These are phyloP conservation scores for Tonatia bakeri DNA, from an alignment of 2,113 vertebrate species.

Conservation along the genomic window DNA sequence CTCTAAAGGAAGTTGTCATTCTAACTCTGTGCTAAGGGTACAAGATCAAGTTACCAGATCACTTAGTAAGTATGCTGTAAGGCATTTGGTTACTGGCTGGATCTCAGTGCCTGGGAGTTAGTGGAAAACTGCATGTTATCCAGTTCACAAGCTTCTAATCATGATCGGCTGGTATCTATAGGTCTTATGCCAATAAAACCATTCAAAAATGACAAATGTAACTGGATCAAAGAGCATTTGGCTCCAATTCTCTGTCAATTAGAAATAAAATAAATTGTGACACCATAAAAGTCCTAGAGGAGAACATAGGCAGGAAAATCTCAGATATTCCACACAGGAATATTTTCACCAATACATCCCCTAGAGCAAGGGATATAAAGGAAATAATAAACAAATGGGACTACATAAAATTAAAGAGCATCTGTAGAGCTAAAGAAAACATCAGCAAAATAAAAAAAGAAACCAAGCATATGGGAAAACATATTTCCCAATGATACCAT, in stretches of 20 bases:
- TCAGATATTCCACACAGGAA: too few relatives aligned
- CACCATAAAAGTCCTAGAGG: too few relatives aligned
- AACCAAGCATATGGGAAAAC: too few relatives aligned
- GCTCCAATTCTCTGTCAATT: constrained; percentile 74
- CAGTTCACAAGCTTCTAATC: constrained; percentile 77
- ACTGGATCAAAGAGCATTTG: constrained; percentile 74
- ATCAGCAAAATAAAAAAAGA: too few relatives aligned
- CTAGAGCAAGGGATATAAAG: too few relatives aligned
- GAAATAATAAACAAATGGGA: too few relatives aligned
- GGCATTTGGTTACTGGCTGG: constrained; percentile 58
- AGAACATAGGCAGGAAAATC: too few relatives aligned
- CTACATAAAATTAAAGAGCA: too few relatives aligned
- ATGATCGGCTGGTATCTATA: constrained; percentile 74
- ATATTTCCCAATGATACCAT: too few relatives aligned
- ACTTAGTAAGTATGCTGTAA: constrained; percentile 44
- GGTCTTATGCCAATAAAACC: constrained; percentile 77
- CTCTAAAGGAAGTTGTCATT: constrained; percentile 11
- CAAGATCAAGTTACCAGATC: constrained; percentile 47
- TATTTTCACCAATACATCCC: too few relatives aligned
- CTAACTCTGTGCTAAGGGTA: constrained; percentile 39
- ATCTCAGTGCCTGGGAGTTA: constrained; percentile 63
- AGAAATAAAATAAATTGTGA: constrained; percentile 52
- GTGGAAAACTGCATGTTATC: constrained; percentile 72
- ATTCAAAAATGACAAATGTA: constrained; percentile 78
- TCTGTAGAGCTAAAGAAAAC: too few relatives aligned